Evolutionary conservation across 2,888 invertebrate genomes (phyloP), one percentile per base, ranked within the genome.

Genomic region (Hypolimnas misippus): DNA sequence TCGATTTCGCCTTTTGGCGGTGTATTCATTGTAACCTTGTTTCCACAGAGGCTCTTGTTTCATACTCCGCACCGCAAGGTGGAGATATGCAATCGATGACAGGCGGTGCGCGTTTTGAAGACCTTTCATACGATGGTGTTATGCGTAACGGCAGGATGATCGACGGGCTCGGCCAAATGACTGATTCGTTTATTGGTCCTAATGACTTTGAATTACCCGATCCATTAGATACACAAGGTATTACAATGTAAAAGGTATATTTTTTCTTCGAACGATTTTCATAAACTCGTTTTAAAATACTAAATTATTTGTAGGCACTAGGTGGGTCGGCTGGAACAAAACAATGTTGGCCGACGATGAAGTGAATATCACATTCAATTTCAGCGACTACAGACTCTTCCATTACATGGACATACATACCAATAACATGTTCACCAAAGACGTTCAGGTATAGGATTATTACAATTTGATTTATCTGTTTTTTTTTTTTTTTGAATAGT

Each of bases 291-390:
- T 25, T 25, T 3, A 25, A 44, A 42, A 29, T 44, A 33, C 35
- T 10, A 7, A 10, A 3, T 42, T 63, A 25, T 21, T 57, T 63
- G 79, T 71, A 94, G 94, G 94, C 35, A 93, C 93, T 49, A 92
- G 94, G 53, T 98, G 98, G 98, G 95, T 98, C 3, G 98, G 98
- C 25, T 98, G 98, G 98, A 94, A 94, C 77, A 95, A 95, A 74
- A 93, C 94, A 6, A 93, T 94, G 69, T 81, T 89, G 44, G 84
- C 93, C 2, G 93, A 94, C 54, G 86, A 89, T 3, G 94, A 94
- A 51, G 91, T 98, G 7, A 95, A 96, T 73, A 92, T 98, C 46
- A 93, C 94, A 1, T 97, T 98, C 83, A 96, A 97, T 82, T 98
- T 98, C 83, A 95, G 95, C 70, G 93, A 93, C 56, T 92, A 95